Base-by-base conservation (phyloP, 1,140 invertebrate species). In the Steinernema khuongi region DNA sequence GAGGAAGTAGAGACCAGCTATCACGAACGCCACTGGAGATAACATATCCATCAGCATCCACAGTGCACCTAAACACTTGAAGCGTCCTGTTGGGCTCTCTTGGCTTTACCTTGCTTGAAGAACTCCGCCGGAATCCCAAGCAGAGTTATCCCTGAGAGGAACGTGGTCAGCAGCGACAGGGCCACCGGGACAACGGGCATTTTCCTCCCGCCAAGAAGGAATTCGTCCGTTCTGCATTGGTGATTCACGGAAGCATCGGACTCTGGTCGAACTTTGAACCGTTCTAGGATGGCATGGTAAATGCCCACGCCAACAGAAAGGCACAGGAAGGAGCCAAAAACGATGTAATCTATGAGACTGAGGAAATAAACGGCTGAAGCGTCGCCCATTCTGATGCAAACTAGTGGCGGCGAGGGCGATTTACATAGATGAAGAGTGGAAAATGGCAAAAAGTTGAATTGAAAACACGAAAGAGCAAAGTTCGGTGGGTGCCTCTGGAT, bases 91-190 rank as follows among this genome's bases (percentile, higher is more conserved):
- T n/a, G n/a, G 26, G 26, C 7, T 22, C 22, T 7, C 11, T n/a
- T n/a, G 26, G 4, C n/a, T 28, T 19, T 69, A 69, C 68, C 68
- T 33, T 28, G 11, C 4, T 69, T n/a, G 22, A 36, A 79, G 14
- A 80, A 73, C 44, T 79, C 80, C 14, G 73, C 74, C n/a, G 81
- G 76, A n/a, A 73, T 69, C 1, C 81, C 81, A 4, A 83, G 73
- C 19, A 83, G 26, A 28, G 79, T 76, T 41, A 80, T 84, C 26
- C 77, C 80, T 7, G 81, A 83, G 60, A 84, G 73, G 71, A 83
- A 83, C 31, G 79, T 80, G 26, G 80, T 80, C 1, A 83, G 31
- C 60, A 82, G 66, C 2, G 81, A 82, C 68, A 82, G 18, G 4
- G 81, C 71, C 2, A 82, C 75, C 1, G 81, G 81, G 2, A 83